Percentiles rank a stretch among this genome's conserved stretches.
phyloP scores from a whole-genome alignment of 2,888 invertebrate genomes.

The Diplazon laetatorius region DNA sequence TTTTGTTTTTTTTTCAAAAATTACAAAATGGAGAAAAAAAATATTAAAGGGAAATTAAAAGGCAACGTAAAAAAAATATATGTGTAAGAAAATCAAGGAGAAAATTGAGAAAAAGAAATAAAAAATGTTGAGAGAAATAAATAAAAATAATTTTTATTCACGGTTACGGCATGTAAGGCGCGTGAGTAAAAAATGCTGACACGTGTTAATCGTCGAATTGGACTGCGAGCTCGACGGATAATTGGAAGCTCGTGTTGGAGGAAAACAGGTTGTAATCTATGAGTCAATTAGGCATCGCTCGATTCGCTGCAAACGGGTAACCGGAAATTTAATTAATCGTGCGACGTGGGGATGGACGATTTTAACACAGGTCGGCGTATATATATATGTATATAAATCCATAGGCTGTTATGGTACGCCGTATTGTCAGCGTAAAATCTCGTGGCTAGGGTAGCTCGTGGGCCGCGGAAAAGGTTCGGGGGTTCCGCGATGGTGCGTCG shows the following conservation, averaged over 20 bases:
- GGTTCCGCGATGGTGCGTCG: conserved; percentile 9
- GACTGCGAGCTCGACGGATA: conserved; percentile 41
- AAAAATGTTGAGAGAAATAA: too few relatives aligned
- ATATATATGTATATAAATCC: not conserved
- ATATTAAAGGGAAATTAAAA: not conserved
- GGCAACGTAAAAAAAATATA: not conserved
- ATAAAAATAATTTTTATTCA: too few relatives aligned
- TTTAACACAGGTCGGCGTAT: conserved; percentile 43
- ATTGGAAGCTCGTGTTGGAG: conserved; percentile 29
- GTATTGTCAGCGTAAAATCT: conserved; percentile 44
- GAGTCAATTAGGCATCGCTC: conserved; percentile 58
- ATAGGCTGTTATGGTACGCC: not conserved
- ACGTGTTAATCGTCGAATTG: conserved; percentile 54
- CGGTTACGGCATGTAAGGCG: not conserved
- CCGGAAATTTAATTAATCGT: conserved; percentile 63
- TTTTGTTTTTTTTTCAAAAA: too few relatives aligned
- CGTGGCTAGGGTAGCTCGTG: conserved; percentile 20
- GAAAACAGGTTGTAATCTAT: conserved; percentile 58
- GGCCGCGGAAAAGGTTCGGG: conserved; percentile 10
- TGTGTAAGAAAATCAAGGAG: too few relatives aligned
- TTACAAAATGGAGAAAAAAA: not conserved
- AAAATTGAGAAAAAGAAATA: too few relatives aligned
- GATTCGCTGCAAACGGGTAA: conserved; percentile 47
- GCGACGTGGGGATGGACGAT: conserved; percentile 34
- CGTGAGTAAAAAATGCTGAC: conserved; percentile 34